Percentiles rank a stretch among this genome's conserved stretches.
phyloP scores from a whole-genome alignment of 2,113 vertebrate species.

The Podocnemis expansa region DNA sequence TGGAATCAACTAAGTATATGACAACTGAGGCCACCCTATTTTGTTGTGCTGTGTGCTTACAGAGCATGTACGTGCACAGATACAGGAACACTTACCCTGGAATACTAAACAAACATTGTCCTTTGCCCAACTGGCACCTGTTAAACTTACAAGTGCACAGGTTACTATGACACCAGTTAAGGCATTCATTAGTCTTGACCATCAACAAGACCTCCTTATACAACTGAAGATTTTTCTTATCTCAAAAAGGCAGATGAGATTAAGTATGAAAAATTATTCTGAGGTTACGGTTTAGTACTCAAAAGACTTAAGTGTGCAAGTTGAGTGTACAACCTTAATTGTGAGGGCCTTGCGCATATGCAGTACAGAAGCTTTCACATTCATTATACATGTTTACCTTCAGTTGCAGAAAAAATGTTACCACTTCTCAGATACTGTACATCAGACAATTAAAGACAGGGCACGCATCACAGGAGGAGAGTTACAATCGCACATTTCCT shows the following conservation, averaged over 20 bases:
- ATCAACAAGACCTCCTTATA: background rate
- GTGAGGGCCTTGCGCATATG: too few relatives aligned
- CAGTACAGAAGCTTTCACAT: fast-evolving
- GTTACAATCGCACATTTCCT: background rate
- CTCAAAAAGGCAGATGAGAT: background rate
- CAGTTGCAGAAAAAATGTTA: fast-evolving
- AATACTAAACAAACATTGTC: background rate
- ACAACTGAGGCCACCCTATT: background rate
- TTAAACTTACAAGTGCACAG: background rate
- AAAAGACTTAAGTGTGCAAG: background rate
- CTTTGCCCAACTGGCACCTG: fast-evolving
- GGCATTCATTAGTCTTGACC: background rate
- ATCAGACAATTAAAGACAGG: background rate
- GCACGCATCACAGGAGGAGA: background rate
- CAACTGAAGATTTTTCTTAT: background rate
- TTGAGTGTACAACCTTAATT: background rate
- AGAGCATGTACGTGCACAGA: too few relatives aligned
- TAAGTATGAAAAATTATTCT: background rate
- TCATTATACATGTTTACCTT: fast-evolving
- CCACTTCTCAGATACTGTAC: fast-evolving
- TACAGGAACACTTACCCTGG: fast-evolving
- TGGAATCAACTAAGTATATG: background rate
- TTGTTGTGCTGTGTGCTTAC: background rate
- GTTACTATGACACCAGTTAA: background rate
- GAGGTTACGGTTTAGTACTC: background rate